Base-by-base conservation (phyloP, 1,140 invertebrate species). In the Periplaneta americana region DNA sequence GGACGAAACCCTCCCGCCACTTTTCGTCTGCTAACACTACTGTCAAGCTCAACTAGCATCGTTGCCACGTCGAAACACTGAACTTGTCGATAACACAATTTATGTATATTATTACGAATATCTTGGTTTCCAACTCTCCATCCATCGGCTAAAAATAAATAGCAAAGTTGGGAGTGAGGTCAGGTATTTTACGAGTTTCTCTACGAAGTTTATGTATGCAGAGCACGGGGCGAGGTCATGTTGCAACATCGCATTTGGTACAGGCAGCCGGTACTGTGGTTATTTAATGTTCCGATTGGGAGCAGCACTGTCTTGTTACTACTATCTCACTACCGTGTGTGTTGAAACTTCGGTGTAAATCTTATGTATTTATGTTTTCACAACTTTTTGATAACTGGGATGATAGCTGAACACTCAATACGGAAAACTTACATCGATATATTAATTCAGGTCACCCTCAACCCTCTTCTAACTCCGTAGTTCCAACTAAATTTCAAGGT, bases 241-340 rank as follows among this genome's bases (percentile, higher is more conserved):
- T 82, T 82, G 82, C 82, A 82, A 82, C 82, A 80, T 57, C 76
- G 82, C 82, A 74, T 75, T 31, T 35, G 32, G 79, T 57, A 80
- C 79, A 34, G 79, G 75, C 37, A 34, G 48, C 48, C 48, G 76
- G 34, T 34, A 34, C 28, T 0, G 34, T 57, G 76, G 34, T 78
- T 82, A 75, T 82, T 77, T 36, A 35, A 39, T 39, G 77, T 36
- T 15, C 75, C 82, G 75, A 81, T 74, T 76, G 82, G 79, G 39
- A 57, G 82, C 79, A 82, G 82, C 82, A 82, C 82, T 57, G 48
- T 79, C 82, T 82, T 66, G 82, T 48, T n/a, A n/a, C 79, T n/a
- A 37, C 39, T 75, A 33, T 48, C 39, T 17, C 33, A 15, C 15
- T 74, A 81, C 34, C 66, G 39, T 28, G 11, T 66, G n/a, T 66